Evolutionary conservation across 2,797 vertebrate species (phyloP).

Genomic region (Clamator glandarius): DNA sequence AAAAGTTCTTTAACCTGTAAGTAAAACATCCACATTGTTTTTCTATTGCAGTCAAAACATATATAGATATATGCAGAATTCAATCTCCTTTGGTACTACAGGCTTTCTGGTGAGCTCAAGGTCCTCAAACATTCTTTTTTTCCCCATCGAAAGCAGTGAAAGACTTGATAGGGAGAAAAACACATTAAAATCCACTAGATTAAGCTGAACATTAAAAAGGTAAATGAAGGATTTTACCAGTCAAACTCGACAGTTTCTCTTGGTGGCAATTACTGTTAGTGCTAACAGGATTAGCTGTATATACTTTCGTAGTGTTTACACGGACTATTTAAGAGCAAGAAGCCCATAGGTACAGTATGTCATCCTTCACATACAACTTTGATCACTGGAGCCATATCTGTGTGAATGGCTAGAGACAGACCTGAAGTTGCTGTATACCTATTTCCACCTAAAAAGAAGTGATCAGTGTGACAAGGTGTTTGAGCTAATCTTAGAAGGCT

Average conservation of each 20-base stretch:
- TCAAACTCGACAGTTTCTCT: background rate
- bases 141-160: background rate
- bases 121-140: background rate
- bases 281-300: background rate
- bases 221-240: background rate
- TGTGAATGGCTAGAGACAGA: background rate
- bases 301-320: background rate
- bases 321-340: background rate
- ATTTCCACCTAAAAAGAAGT: background rate
- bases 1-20: background rate
- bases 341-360: background rate
- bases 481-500: background rate
- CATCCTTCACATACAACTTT: rapidly evolving
- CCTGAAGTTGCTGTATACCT: background rate
- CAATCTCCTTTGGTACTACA: background rate
- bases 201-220: background rate
- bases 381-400: background rate
- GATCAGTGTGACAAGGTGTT: background rate
- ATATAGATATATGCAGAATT: background rate
- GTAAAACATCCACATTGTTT: background rate
- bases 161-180: background rate
- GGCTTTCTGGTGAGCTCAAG: background rate
- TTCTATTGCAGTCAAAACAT: background rate
- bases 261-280: background rate
- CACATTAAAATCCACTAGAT: background rate